Conservation (phyloP, 2,888 invertebrate genomes). For the Ceramica pisi region DNA sequence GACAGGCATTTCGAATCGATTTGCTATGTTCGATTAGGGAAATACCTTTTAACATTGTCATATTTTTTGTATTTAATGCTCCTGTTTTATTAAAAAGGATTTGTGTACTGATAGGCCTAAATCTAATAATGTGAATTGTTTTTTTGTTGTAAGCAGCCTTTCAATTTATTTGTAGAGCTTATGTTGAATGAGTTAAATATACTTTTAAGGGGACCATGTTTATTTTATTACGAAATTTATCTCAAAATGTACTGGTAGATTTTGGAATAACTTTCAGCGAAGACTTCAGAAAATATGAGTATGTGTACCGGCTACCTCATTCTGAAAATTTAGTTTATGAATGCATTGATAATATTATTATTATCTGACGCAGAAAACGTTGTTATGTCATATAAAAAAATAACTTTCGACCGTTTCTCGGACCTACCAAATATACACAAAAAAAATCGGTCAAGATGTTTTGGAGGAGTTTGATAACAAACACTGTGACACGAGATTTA, state of each 20-base stretch:
- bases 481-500: too few species aligned
- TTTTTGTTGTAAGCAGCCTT: background rate
- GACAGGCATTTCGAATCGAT: conserved; percentile 50
- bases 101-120: conserved; percentile 48
- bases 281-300: background rate
- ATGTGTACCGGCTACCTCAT: too few species aligned
- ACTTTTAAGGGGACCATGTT: background rate
- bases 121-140: conserved; percentile 1
- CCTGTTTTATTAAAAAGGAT: background rate
- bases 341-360: too few species aligned
- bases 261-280: background rate
- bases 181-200: background rate
- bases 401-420: too few species aligned
- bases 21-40: conserved; percentile 27
- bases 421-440: too few species aligned
- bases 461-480: too few species aligned
- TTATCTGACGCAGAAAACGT: too few species aligned
- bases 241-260: too few species aligned
- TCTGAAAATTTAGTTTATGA: too few species aligned
- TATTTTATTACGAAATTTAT: too few species aligned
- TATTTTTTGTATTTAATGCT: background rate
- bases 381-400: too few species aligned
- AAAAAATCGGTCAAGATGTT: too few species aligned
- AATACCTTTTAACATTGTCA: conserved; percentile 32
- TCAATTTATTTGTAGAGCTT: background rate